Evolutionary conservation across 2,797 vertebrate species (phyloP).

Genomic region (Parauchenoglanis ngamensis): DNA sequence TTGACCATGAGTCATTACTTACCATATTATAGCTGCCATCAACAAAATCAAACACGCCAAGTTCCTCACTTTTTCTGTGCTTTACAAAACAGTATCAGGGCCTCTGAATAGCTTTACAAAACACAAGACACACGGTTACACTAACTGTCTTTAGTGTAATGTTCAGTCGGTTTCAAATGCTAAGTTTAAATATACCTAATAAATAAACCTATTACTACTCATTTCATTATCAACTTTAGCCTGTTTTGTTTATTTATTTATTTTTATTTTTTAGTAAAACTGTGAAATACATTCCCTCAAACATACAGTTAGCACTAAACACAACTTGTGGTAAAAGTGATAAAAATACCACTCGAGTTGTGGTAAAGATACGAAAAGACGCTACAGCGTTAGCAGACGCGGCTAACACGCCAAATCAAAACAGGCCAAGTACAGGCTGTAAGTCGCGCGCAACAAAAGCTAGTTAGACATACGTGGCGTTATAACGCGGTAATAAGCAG

Average conservation of each 20-base stretch:
- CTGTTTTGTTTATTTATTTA: no score
- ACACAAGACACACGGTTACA: not conserved
- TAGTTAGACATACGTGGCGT: not conserved
- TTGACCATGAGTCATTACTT: not conserved
- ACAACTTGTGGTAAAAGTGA: not conserved
- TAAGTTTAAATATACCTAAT: not conserved
- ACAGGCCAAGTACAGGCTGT: not conserved
- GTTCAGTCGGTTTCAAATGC: not conserved
- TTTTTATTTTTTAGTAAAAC: not conserved
- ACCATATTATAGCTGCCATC: not conserved
- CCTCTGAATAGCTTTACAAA: not conserved
- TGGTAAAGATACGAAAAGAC: not conserved
- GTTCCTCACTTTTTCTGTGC: not conserved
- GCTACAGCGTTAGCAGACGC: not conserved
- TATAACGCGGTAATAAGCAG: not conserved
- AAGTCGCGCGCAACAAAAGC: not conserved
- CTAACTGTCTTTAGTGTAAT: no score
- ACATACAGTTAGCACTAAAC: not conserved
- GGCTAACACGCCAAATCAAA: conserved; percentile 24
- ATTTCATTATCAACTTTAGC: not conserved
- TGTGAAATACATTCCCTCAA: not conserved
- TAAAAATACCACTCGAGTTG: not conserved
- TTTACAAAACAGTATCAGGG: not conserved
- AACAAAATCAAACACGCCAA: not conserved
- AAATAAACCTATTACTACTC: not conserved